A percentile compares a stretch with the other conserved stretches of the same genome.
phyloP scores from a whole-genome alignment of 2,113 vertebrate species.

The Callaeas wilsoni region DNA sequence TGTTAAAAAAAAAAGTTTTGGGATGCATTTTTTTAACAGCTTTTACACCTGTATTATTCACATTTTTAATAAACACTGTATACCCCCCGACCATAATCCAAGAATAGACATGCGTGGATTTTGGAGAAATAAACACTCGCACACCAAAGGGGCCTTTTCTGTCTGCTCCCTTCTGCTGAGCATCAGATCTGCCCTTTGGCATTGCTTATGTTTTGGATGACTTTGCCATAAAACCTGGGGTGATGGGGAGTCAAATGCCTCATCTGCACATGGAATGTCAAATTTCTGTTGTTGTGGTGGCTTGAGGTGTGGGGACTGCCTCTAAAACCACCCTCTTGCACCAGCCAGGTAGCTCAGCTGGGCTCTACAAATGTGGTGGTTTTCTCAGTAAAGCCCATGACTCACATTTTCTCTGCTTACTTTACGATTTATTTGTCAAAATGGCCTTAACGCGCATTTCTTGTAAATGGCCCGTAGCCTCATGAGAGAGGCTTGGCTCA shows the following conservation, averaged over 20 bases:
- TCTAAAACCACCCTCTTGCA: background rate
- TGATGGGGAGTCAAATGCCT: background rate
- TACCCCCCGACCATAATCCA: fast-evolving
- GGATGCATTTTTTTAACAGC: background rate
- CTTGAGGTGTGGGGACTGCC: background rate
- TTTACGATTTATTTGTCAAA: constrained; percentile 28
- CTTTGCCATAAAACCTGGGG: background rate
- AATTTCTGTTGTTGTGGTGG: background rate
- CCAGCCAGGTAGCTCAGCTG: background rate
- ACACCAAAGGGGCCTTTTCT: background rate
- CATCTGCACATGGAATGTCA: fast-evolving
- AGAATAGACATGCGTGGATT: background rate
- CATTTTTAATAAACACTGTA: background rate
- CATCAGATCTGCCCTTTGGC: background rate
- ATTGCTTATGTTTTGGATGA: background rate
- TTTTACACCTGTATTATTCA: background rate
- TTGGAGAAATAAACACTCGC: background rate
- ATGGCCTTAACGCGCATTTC: background rate
- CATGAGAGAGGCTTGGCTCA: background rate
- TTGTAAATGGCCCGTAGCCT: background rate
- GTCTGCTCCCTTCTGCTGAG: background rate
- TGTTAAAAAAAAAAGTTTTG: background rate
- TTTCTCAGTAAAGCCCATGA: background rate
- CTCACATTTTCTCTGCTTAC: constrained; percentile 27
- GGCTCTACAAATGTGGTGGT: background rate